These are phyloP conservation scores for Heliconius hewitsoni DNA, from an alignment of 1,140 invertebrate genomes.

Conservation along the genomic window DNA sequence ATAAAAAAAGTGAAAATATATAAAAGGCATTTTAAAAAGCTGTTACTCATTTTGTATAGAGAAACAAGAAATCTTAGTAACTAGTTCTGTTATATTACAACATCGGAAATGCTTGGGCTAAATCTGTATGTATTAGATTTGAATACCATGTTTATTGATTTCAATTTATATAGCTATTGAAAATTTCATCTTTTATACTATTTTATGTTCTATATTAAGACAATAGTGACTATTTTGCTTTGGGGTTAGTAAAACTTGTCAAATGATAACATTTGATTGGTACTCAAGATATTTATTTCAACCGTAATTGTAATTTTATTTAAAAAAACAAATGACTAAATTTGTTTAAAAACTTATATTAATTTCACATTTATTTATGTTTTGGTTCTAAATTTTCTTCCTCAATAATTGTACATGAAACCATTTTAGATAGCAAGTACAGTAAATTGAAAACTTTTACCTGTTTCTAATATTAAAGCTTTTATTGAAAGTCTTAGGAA, in stretches of 20 bases:
- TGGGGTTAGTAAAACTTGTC: not conserved
- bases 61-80: not conserved
- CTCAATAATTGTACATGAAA: not conserved
- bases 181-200: not conserved
- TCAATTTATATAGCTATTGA: not conserved
- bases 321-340: not conserved
- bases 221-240: not conserved
- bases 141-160: constrained; percentile 1
- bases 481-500: not conserved
- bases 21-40: constrained; percentile 15
- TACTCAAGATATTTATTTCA: not conserved
- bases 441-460: not conserved
- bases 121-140: not conserved
- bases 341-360: not conserved
- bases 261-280: not conserved
- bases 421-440: not conserved
- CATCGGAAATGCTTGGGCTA: not conserved
- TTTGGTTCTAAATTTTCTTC: no score
- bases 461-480: not conserved
- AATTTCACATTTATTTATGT: no score
- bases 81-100: not conserved
- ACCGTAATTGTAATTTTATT: not conserved
- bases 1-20: constrained; percentile 15
- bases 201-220: not conserved
- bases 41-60: constrained; percentile 3